Evolutionary conservation across 2,888 invertebrate species (phyloP).

Genomic region (Drosophila subsilvestris): DNA sequence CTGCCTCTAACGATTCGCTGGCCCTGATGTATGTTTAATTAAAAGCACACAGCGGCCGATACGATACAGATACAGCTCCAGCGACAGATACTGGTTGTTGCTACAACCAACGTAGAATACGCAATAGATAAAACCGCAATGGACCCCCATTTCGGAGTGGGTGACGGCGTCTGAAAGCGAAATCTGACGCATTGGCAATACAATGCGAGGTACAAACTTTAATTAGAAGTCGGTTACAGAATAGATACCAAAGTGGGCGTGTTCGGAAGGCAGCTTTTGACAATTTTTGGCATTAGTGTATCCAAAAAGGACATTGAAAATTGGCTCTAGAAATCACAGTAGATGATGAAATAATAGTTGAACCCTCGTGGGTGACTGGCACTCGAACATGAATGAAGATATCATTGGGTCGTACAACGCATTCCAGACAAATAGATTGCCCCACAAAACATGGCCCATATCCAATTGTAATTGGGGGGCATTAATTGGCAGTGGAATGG

Average conservation of each 20-base stretch:
- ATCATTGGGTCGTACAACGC: slow-evolving; percentile 13
- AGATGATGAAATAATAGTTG: not conserved
- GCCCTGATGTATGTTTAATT: slow-evolving; percentile 70
- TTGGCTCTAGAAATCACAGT: not conserved
- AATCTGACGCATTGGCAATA: slow-evolving; percentile 30
- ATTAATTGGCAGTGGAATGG: slow-evolving; percentile 42
- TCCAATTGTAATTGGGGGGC: slow-evolving; percentile 18
- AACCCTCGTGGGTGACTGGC: slow-evolving; percentile 6
- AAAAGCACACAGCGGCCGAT: slow-evolving; percentile 55
- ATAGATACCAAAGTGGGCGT: not conserved
- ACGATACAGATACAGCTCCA: not conserved
- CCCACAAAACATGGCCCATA: slow-evolving; percentile 7
- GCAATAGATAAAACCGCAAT: slow-evolving; percentile 43
- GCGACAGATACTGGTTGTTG: slow-evolving; percentile 17
- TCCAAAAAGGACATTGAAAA: slow-evolving; percentile 4
- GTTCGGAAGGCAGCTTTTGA: not conserved
- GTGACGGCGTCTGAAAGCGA: slow-evolving; percentile 18
- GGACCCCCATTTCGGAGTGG: slow-evolving; percentile 20
- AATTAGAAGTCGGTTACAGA: slow-evolving; percentile 50
- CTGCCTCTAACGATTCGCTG: slow-evolving; percentile 34
- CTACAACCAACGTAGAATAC: slow-evolving; percentile 19
- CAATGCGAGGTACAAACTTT: slow-evolving; percentile 55
- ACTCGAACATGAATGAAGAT: slow-evolving; percentile 35
- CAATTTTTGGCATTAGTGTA: not conserved
- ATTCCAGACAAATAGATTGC: slow-evolving; percentile 20